These are phyloP conservation scores for Ailuropoda melanoleuca DNA, from an alignment of 2,113 vertebrate species.

Conservation along the genomic window DNA sequence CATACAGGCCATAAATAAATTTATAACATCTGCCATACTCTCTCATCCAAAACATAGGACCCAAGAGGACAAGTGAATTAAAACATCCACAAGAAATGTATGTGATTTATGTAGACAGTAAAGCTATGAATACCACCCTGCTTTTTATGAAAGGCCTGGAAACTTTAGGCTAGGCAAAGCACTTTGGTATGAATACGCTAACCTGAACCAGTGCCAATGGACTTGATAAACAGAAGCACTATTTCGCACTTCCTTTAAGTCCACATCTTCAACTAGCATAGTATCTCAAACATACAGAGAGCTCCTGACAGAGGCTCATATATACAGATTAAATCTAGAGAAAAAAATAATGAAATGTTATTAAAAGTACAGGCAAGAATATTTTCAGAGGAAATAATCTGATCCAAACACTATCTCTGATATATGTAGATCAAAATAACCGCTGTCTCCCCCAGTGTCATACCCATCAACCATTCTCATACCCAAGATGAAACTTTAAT, in stretches of 20 bases:
- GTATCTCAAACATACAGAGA: neutral
- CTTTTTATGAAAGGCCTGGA: neutral
- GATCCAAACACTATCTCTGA: neutral
- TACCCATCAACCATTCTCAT: neutral
- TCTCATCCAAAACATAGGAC: slow-evolving; percentile 13
- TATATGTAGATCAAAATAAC: neutral
- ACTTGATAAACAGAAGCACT: neutral
- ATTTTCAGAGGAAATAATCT: neutral
- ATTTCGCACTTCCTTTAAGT: neutral
- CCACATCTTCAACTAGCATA: neutral
- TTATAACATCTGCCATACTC: neutral
- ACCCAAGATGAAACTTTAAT: neutral
- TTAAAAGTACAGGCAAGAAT: neutral
- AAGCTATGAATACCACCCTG: neutral
- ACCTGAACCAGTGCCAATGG: neutral
- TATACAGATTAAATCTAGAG: neutral
- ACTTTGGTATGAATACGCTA: neutral
- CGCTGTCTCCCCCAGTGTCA: neutral
- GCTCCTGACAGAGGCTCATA: neutral
- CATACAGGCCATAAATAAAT: neutral
- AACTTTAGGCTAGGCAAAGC: neutral
- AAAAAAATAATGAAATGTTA: slow-evolving; percentile 1
- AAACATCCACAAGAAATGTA: neutral
- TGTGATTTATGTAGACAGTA: neutral
- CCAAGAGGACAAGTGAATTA: neutral